phyloP scores from a whole-genome alignment of 2,888 invertebrate species.

The Dexiosoma caninum region DNA sequence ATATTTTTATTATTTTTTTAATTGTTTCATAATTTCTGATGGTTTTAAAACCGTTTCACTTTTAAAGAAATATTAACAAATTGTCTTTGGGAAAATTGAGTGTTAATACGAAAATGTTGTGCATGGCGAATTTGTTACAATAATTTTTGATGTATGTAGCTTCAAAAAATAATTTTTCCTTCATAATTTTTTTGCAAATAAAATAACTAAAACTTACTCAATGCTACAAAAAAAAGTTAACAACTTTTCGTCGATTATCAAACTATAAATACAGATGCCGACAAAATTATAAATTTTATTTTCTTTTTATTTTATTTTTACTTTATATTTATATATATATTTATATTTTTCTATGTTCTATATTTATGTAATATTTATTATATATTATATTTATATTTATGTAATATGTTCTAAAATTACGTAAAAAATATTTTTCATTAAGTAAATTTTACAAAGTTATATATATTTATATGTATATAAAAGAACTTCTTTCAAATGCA shows the following conservation, averaged over 20 bases:
- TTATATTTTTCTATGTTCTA: no score
- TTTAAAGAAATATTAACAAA: neutral
- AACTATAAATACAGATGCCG: no score
- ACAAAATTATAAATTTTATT: neutral
- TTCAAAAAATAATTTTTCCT: neutral
- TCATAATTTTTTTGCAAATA: neutral
- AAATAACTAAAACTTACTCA: neutral
- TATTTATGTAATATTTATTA: no score
- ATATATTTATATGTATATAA: no score
- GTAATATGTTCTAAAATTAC: no score
- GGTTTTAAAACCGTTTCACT: constrained; percentile 29
- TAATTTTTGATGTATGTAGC: neutral
- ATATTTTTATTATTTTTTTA: constrained; percentile 12
- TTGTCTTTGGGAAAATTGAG: neutral
- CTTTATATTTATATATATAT: no score
- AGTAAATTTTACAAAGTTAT: no score
- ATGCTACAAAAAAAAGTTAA: neutral
- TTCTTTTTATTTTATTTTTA: neutral
- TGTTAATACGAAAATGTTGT: neutral
- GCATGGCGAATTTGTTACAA: neutral
- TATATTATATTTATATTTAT: no score
- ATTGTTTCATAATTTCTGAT: constrained; percentile 44
- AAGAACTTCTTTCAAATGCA: no score
- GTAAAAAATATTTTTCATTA: no score
- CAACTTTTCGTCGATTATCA: no score